Evolutionary conservation across 2,888 invertebrate species (phyloP).

Genomic region (Baccha elongata): DNA sequence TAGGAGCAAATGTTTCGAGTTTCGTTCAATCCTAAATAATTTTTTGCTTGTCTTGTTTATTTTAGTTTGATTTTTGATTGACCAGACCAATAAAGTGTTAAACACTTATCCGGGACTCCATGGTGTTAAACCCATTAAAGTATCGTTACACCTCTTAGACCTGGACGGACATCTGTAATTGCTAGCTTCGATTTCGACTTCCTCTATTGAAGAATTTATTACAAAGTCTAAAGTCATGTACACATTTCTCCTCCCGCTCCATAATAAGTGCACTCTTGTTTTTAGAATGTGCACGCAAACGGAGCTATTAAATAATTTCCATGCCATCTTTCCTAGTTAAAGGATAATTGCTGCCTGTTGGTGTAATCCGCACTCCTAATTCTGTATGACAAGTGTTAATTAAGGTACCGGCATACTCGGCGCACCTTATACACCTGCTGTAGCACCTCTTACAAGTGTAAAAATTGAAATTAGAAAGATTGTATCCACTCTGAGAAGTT

Average conservation of each 20-base stretch:
- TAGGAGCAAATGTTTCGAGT: too few relatives aligned
- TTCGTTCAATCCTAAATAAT: too few relatives aligned
- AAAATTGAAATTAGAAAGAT: conserved; percentile 70
- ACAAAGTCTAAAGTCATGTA: conserved; percentile 2
- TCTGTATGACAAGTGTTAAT: conserved; percentile 72
- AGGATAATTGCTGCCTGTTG: conserved; percentile 59
- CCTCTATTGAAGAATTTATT: neutral
- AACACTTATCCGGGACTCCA: neutral
- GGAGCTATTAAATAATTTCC: conserved; percentile 66
- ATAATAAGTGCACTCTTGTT: neutral
- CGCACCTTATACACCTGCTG: conserved; percentile 69
- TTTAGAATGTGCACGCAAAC: conserved; percentile 55
- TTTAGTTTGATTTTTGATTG: too few relatives aligned
- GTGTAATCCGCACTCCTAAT: conserved; percentile 66
- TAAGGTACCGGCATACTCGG: conserved; percentile 68
- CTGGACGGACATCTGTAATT: conserved; percentile 37
- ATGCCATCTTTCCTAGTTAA: conserved; percentile 29
- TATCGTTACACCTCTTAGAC: conserved; percentile 7
- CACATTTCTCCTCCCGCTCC: conserved; percentile 13
- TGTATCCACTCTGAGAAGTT: conserved; percentile 33
- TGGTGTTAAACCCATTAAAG: conserved; percentile 18
- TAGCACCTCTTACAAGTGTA: conserved; percentile 60
- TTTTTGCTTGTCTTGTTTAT: too few relatives aligned
- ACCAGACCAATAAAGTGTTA: neutral
- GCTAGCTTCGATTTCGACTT: conserved; percentile 27